Evolutionary conservation across 1,140 invertebrate species (phyloP).

Genomic region (Leptinotarsa defecta): DNA sequence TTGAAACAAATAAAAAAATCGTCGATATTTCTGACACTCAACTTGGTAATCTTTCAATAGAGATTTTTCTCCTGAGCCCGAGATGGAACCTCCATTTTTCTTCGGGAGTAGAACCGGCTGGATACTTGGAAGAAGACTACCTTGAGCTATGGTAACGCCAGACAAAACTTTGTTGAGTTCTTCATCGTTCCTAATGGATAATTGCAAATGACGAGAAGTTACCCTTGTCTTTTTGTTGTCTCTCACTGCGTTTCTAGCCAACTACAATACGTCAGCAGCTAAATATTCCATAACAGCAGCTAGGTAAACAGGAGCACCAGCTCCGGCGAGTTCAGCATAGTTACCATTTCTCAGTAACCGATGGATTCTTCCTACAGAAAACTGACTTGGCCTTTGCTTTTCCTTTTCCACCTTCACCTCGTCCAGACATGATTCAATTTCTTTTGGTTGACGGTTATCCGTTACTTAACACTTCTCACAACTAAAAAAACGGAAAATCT

Average conservation of each 20-base stretch:
- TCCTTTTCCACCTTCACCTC: constrained; percentile 36
- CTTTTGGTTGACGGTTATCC: neutral
- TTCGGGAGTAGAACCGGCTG: constrained; percentile 69
- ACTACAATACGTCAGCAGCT: constrained; percentile 70
- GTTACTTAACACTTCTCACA: neutral
- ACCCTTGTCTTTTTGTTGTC: constrained; percentile 70
- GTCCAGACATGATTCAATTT: constrained; percentile 30
- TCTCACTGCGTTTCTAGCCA: constrained; percentile 77
- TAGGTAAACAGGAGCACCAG: constrained; percentile 72
- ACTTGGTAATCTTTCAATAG: constrained; percentile 34
- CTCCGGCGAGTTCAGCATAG: constrained; percentile 72
- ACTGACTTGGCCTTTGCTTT: constrained; percentile 55
- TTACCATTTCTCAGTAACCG: constrained; percentile 68
- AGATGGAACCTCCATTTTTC: constrained; percentile 51
- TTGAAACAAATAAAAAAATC: too few species aligned
- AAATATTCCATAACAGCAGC: constrained; percentile 68
- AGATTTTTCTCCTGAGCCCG: constrained; percentile 23
- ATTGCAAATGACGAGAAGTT: constrained; percentile 76
- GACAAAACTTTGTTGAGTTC: constrained; percentile 78
- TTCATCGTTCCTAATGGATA: constrained; percentile 86
- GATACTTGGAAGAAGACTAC: constrained; percentile 82
- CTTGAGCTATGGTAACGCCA: constrained; percentile 82
- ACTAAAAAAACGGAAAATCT: constrained; percentile 47
- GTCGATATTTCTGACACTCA: neutral
- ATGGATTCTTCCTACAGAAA: constrained; percentile 74